Evolutionary conservation across 2,797 vertebrate genomes (phyloP).

Genomic region (Thamnophis elegans): DNA sequence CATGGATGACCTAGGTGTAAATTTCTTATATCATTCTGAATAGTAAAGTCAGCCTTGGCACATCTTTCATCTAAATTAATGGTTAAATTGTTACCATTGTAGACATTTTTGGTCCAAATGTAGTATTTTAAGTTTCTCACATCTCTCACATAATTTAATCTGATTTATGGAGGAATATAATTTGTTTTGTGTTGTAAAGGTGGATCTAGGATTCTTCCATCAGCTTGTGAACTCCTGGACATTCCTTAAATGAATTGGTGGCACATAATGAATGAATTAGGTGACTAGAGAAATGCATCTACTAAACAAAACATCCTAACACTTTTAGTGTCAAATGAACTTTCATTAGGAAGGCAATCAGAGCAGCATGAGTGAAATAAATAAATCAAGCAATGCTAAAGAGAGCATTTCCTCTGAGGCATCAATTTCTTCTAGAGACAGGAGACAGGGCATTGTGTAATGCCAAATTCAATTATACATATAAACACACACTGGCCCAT

Average conservation of each 20-base stretch:
- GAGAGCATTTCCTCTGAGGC: background rate
- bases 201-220: background rate
- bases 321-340: background rate
- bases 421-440: background rate
- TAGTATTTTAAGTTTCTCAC: background rate
- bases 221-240: background rate
- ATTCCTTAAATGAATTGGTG: background rate
- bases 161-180: background rate
- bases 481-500: background rate
- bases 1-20: background rate
- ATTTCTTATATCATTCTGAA: background rate
- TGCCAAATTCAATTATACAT: background rate
- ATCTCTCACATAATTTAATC: background rate
- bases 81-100: background rate
- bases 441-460: background rate
- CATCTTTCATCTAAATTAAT: background rate
- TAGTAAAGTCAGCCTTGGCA: background rate
- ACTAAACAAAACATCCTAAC: background rate
- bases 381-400: background rate
- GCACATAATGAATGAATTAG: background rate
- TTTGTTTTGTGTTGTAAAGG: background rate
- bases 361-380: background rate
- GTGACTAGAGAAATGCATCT: background rate
- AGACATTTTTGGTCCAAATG: background rate
- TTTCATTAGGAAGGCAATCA: background rate